A percentile compares a stretch with the other conserved stretches of the same genome.
Conservation (phyloP, 2,797 vertebrate genomes). For the Lemur catta region DNA sequence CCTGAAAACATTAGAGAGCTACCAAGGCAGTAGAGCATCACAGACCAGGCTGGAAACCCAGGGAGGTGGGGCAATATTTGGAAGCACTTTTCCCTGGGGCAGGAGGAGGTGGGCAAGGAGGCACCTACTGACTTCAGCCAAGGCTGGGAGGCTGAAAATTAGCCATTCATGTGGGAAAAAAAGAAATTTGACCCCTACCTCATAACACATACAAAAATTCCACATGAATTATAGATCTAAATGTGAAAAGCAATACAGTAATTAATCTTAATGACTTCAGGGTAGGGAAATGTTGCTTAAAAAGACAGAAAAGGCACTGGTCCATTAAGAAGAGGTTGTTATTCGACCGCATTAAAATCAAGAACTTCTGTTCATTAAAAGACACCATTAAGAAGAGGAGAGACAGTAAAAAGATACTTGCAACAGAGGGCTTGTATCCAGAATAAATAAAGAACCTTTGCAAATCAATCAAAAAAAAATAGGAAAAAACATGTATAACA, state of each 20-base stretch:
- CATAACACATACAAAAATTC: not conserved
- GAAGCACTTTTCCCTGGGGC: not conserved
- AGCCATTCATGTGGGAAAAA: not conserved
- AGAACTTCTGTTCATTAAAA: conserved; percentile 25
- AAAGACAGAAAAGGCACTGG: not conserved
- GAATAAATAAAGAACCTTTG: not conserved
- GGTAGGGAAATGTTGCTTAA: not conserved
- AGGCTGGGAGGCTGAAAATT: not conserved
- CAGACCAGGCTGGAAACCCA: not conserved
- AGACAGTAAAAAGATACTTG: not conserved
- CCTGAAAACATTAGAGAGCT: not conserved
- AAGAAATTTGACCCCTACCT: not conserved
- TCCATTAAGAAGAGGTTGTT: conserved; percentile 31
- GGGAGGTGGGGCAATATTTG: not conserved
- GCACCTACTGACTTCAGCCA: not conserved
- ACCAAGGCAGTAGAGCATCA: not conserved
- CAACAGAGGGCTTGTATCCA: not conserved
- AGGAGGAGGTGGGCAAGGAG: not conserved
- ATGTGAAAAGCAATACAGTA: conserved; percentile 13
- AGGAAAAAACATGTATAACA: not conserved
- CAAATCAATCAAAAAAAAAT: not conserved
- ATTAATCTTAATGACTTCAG: conserved; percentile 45
- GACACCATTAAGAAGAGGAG: not conserved
- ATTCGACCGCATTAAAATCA: not conserved
- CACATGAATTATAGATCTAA: conserved; percentile 5